phyloP scores from a whole-genome alignment of 2,888 invertebrate species.

The Acheta domesticus region DNA sequence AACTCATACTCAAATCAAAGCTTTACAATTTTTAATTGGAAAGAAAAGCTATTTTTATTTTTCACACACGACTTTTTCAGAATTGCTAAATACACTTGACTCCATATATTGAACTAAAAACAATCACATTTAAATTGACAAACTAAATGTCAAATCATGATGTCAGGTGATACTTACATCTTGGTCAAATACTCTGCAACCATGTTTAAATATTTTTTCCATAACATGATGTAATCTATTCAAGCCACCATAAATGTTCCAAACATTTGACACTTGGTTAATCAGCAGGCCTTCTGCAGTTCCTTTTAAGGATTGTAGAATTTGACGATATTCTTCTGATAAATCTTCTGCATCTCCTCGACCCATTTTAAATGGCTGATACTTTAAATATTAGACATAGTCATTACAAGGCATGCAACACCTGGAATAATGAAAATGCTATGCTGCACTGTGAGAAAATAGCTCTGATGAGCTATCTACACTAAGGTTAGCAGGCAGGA shows the following conservation, averaged over 20 bases:
- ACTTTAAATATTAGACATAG: not conserved
- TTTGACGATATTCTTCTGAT: constrained; percentile 40
- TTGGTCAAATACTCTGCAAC: constrained; percentile 49
- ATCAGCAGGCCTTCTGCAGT: constrained; percentile 58
- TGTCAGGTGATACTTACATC: constrained; percentile 30
- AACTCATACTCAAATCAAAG: too few relatives aligned
- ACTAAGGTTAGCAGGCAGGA: not conserved
- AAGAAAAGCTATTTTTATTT: too few relatives aligned
- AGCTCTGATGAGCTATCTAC: not conserved
- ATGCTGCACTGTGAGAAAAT: constrained; percentile 2
- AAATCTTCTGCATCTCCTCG: constrained; percentile 22
- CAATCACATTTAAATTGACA: too few relatives aligned
- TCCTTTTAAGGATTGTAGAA: constrained; percentile 53
- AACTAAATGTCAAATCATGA: too few relatives aligned
- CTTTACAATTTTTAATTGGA: too few relatives aligned
- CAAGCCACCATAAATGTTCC: constrained; percentile 58
- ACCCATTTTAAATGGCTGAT: not conserved
- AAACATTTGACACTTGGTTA: constrained; percentile 57
- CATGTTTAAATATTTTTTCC: constrained; percentile 57
- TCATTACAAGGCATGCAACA: not conserved
- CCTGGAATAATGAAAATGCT: constrained; percentile 18
- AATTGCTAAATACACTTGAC: too few relatives aligned
- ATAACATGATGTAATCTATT: constrained; percentile 55
- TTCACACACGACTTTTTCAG: too few relatives aligned
- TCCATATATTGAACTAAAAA: too few relatives aligned